A percentile compares a stretch with the other conserved stretches of the same genome.
phyloP scores from a whole-genome alignment of 1,140 invertebrate genomes.

The Neodiprion virginianus region DNA sequence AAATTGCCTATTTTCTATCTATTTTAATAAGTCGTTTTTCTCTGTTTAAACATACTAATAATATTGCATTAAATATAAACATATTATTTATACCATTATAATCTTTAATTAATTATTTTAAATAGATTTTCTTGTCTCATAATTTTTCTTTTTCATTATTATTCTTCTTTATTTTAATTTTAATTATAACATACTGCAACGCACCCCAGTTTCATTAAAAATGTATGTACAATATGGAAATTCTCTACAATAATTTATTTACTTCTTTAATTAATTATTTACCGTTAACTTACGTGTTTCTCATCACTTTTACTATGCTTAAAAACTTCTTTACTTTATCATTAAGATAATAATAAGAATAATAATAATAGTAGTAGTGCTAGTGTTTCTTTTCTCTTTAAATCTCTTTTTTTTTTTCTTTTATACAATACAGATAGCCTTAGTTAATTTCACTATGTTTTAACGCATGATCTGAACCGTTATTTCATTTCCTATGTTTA shows the following conservation, averaged over 20 bases:
- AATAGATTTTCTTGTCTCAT: conserved; percentile 26
- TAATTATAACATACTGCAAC: conserved; percentile 21
- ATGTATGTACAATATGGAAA: conserved; percentile 13
- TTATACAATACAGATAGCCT: conserved; percentile 8
- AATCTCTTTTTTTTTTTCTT: conserved; percentile 27
- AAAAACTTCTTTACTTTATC: conserved; percentile 9
- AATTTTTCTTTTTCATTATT: conserved; percentile 10
- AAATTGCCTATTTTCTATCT: conserved; percentile 22
- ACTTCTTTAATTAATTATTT: conserved; percentile 17
- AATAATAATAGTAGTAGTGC: conserved; percentile 30
- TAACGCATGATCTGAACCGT: not conserved
- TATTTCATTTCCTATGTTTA: conserved; percentile 10
- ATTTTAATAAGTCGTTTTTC: conserved; percentile 46
- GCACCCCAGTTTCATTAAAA: conserved; percentile 8
- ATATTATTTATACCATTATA: conserved; percentile 42
- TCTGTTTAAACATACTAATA: conserved; percentile 54
- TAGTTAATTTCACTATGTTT: conserved; percentile 8
- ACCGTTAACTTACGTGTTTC: conserved; percentile 38
- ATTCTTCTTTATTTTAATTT: conserved; percentile 11
- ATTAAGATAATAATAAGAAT: conserved; percentile 35
- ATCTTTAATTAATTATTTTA: conserved; percentile 41
- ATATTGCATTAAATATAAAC: conserved; percentile 53
- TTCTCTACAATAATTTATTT: conserved; percentile 6
- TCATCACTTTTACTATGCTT: conserved; percentile 25
- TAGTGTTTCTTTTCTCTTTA: conserved; percentile 17